Evolutionary conservation across 2,113 vertebrate species (phyloP).

Genomic region (Silurus asotus): DNA sequence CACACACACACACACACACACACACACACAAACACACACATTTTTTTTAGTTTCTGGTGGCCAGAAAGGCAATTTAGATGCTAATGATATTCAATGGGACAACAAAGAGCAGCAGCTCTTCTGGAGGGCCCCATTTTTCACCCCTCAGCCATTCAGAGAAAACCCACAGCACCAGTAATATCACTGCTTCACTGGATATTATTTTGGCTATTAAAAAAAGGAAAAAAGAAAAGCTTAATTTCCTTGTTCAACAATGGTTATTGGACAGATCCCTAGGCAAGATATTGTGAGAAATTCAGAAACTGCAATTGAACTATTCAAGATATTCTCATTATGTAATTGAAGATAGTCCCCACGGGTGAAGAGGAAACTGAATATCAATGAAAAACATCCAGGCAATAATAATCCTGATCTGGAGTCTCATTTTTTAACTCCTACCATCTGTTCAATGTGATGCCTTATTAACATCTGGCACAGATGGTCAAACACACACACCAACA

Average conservation of each 20-base stretch:
- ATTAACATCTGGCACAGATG: conserved; percentile 58
- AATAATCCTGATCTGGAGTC: conserved; percentile 43
- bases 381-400: conserved; percentile 24
- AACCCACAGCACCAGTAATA: conserved; percentile 39
- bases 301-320: conserved; percentile 1
- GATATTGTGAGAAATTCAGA: background rate
- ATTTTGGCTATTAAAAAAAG: background rate
- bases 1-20: background rate
- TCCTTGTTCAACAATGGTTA: background rate
- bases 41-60: conserved; percentile 46
- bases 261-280: background rate
- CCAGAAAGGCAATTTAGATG: conserved; percentile 69
- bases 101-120: conserved; percentile 65
- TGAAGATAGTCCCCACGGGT: background rate
- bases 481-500: conserved; percentile 32
- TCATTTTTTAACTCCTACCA: conserved; percentile 58
- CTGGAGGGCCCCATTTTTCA: conserved; percentile 53
- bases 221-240: background rate
- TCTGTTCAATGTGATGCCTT: conserved; percentile 63
- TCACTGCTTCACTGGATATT: conserved; percentile 2
- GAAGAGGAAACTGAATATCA: background rate
- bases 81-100: conserved; percentile 67
- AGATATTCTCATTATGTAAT: background rate
- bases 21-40: conserved; percentile 13
- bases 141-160: conserved; percentile 47